Evolutionary conservation across 2,888 invertebrate species (phyloP).

Genomic region (Drosophila subquinaria): DNA sequence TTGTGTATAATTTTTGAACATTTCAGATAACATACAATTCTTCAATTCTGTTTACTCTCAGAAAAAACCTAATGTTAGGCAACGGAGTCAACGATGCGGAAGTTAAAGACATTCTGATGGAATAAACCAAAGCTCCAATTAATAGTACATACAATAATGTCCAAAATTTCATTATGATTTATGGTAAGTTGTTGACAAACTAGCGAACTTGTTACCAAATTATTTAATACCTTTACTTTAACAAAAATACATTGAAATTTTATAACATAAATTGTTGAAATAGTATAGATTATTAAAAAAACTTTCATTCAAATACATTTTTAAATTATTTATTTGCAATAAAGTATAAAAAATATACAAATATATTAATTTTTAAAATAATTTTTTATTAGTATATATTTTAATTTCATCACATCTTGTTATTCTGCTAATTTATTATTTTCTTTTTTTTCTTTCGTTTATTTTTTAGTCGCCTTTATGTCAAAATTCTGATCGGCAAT

Average conservation of each 20-base stretch:
- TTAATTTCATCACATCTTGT: too few species aligned
- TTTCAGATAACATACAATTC: conserved; percentile 1
- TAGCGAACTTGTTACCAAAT: conserved; percentile 43
- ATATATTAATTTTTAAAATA: too few species aligned
- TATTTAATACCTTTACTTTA: background rate
- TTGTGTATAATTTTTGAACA: conserved; percentile 4
- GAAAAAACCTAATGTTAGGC: conserved; percentile 40
- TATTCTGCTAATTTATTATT: too few species aligned
- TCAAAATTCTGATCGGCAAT: conserved; percentile 46
- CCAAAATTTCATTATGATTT: conserved; percentile 30
- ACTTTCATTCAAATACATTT: too few species aligned
- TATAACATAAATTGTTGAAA: too few species aligned
- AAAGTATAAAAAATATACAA: too few species aligned
- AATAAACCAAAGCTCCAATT: conserved; percentile 7
- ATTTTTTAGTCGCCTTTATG: conserved; percentile 39
- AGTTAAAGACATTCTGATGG: conserved; percentile 20
- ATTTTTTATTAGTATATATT: too few species aligned
- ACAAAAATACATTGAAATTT: background rate
- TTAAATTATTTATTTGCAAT: too few species aligned
- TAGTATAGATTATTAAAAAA: too few species aligned
- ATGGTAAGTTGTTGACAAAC: conserved; percentile 52
- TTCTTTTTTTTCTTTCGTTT: background rate
- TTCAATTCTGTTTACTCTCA: conserved; percentile 28
- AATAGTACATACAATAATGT: conserved; percentile 1
- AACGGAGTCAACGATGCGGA: conserved; percentile 24